These are phyloP conservation scores for Drosophila willistoni DNA, from an alignment of 1,140 invertebrate species.

Conservation along the genomic window DNA sequence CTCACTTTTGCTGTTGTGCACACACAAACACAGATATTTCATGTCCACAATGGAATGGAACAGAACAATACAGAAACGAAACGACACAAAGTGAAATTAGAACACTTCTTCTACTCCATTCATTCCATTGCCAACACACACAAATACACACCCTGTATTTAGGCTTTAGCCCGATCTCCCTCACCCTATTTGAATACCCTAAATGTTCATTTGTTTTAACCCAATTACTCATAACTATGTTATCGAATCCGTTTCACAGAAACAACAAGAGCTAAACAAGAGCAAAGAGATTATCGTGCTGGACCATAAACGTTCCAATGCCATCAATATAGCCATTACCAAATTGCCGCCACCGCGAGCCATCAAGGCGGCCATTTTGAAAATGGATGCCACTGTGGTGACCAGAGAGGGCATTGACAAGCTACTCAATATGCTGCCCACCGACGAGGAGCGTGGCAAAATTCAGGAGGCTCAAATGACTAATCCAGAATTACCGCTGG, in stretches of 20 bases:
- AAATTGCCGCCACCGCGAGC: constrained; percentile 98
- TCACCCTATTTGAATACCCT: no score
- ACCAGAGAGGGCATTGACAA: constrained; percentile 99
- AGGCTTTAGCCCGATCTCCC: constrained; percentile 6
- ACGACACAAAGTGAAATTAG: not conserved
- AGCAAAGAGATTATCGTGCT: constrained; percentile 98
- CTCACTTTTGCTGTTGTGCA: constrained; percentile 2
- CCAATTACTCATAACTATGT: not conserved
- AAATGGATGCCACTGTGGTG: constrained; percentile 99
- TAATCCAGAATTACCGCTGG: constrained; percentile 97
- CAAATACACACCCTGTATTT: not conserved
- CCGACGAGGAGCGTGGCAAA: constrained; percentile 97
- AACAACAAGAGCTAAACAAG: constrained; percentile 96
- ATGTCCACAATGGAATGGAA: constrained; percentile 19
- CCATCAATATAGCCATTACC: constrained; percentile 99
- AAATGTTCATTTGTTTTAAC: no score
- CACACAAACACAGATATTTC: constrained; percentile 29
- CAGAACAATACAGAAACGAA: not conserved
- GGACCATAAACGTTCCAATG: constrained; percentile 98
- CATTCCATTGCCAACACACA: not conserved
- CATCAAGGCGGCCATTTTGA: constrained; percentile 99
- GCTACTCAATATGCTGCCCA: constrained; percentile 98
- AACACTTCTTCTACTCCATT: not conserved
- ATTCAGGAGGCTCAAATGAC: constrained; percentile 96
- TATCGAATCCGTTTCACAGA: constrained; percentile 85